These are phyloP conservation scores for Chalcis sispes DNA, from an alignment of 2,888 invertebrate genomes.

Conservation along the genomic window DNA sequence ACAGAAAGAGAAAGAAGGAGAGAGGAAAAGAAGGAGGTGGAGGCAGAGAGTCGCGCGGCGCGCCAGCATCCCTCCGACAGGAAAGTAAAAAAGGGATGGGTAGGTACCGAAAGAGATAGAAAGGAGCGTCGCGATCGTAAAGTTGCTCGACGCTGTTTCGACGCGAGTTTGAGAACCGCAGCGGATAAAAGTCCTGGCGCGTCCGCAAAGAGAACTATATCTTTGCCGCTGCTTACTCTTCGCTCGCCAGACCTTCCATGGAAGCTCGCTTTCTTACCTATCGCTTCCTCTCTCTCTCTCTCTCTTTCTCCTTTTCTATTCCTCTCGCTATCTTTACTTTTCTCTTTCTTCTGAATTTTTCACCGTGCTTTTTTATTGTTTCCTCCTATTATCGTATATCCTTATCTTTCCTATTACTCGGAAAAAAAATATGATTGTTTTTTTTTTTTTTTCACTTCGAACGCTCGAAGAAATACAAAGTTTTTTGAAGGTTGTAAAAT, in stretches of 20 bases:
- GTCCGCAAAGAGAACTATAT: conserved; percentile 5
- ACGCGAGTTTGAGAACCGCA: conserved; percentile 47
- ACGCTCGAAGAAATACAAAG: background rate
- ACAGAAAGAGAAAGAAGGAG: background rate
- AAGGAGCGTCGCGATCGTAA: conserved; percentile 42
- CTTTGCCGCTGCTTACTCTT: too few relatives aligned
- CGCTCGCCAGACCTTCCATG: conserved; percentile 25
- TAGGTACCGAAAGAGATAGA: background rate
- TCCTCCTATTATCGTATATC: conserved; percentile 14
- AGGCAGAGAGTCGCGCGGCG: too few relatives aligned
- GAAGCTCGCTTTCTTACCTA: conserved; percentile 29
- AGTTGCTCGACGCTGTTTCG: conserved; percentile 48
- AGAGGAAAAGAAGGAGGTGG: background rate
- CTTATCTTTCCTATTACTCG: conserved; percentile 17
- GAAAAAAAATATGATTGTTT: background rate
- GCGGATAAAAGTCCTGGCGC: conserved; percentile 49
- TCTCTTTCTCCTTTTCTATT: background rate
- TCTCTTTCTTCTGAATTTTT: background rate
- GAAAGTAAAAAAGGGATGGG: background rate
- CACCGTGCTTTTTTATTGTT: background rate
- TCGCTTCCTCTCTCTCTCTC: background rate
- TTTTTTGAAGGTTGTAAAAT: background rate
- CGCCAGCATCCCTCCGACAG: too few relatives aligned
- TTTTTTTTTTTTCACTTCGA: background rate
- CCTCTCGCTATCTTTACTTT: conserved; percentile 15